Evolutionary conservation across 2,888 invertebrate genomes (phyloP).

Genomic region (Oscheius myriophilus): DNA sequence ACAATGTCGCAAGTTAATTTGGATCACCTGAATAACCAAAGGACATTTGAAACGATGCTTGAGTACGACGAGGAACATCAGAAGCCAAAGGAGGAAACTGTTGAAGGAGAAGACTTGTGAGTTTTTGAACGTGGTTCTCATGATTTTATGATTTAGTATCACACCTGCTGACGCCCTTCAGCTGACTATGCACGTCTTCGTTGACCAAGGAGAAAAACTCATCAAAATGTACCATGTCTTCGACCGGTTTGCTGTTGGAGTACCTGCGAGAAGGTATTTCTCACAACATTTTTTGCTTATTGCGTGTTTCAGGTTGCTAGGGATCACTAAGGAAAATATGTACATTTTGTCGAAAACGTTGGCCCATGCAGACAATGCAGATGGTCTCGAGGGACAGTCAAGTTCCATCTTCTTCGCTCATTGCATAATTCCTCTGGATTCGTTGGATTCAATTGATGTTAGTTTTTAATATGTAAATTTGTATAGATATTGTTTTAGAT

Average conservation of each 20-base stretch:
- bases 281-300: not conserved
- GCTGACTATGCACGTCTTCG: conserved; percentile 59
- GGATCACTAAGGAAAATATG: conserved; percentile 35
- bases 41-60: conserved; percentile 26
- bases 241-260: conserved; percentile 33
- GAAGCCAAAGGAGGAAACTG: not conserved
- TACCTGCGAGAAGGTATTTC: conserved; percentile 18
- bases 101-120: conserved; percentile 27
- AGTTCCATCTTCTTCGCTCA: conserved; percentile 31
- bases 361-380: not conserved
- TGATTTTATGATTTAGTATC: conserved; percentile 42
- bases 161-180: conserved; percentile 60
- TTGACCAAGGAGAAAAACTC: conserved; percentile 35
- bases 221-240: conserved; percentile 36
- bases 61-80: conserved; percentile 1
- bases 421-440: conserved; percentile 23
- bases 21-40: conserved; percentile 19
- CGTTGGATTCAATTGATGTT: conserved; percentile 36
- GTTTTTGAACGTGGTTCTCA: not conserved
- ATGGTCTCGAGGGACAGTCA: conserved; percentile 5
- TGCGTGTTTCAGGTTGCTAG: conserved; percentile 29
- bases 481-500: conserved; percentile 11
- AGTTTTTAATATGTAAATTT: conserved; percentile 1
- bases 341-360: conserved; percentile 36
- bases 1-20: conserved; percentile 23